Evolutionary conservation across 2,888 invertebrate species (phyloP).

Genomic region (Dilophus febrilis): DNA sequence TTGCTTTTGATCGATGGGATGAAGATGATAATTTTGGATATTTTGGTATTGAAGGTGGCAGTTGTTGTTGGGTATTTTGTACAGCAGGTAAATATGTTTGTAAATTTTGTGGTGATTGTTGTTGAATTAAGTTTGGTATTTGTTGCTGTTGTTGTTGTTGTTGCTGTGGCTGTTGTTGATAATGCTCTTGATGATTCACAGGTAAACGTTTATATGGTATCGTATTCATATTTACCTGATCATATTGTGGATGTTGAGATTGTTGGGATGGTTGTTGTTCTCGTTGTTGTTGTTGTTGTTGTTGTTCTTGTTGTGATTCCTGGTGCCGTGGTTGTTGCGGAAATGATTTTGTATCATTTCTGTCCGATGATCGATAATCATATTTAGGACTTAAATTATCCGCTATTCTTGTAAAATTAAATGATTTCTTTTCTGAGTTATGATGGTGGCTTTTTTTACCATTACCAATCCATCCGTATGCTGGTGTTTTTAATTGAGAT

Average conservation of each 20-base stretch:
- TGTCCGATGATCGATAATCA: too few relatives aligned
- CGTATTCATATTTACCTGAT: too few relatives aligned
- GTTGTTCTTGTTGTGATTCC: too few relatives aligned
- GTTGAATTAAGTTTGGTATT: not conserved
- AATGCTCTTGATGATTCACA: constrained; percentile 10
- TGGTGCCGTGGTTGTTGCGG: too few relatives aligned
- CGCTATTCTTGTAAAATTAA: constrained; percentile 28
- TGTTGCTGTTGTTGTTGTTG: constrained; percentile 1
- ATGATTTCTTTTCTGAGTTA: constrained; percentile 15
- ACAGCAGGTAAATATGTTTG: not conserved
- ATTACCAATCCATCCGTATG: too few relatives aligned
- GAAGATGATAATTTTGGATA: too few relatives aligned
- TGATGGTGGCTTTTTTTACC: constrained; percentile 2
- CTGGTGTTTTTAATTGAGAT: too few relatives aligned
- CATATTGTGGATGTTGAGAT: not conserved
- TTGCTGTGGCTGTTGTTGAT: constrained; percentile 3
- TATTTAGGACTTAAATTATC: constrained; percentile 23
- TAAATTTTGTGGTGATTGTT: not conserved
- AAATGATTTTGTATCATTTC: too few relatives aligned
- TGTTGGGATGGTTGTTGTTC: constrained; percentile 22
- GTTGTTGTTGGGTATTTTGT: constrained; percentile 6
- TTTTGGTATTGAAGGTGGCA: too few relatives aligned
- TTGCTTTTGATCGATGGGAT: too few relatives aligned
- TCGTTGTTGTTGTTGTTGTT: constrained; percentile 13
- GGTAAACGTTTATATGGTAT: too few relatives aligned